Percentiles rank a stretch among this genome's conserved stretches.
phyloP scores from a whole-genome alignment of 2,888 invertebrate species.

The Sericinus montela region DNA sequence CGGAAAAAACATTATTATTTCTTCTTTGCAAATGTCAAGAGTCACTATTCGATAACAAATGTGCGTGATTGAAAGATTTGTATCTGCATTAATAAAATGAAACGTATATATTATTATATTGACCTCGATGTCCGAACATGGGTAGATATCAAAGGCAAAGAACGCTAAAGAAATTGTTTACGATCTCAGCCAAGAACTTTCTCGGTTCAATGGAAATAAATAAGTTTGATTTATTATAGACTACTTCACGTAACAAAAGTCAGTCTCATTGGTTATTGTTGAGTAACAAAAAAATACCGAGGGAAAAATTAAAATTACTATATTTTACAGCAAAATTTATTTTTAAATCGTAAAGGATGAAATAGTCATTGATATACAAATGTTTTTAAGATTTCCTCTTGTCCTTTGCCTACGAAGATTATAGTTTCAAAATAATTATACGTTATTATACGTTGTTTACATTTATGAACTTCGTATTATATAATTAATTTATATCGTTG shows the following conservation, averaged over 20 bases:
- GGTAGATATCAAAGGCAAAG: not conserved
- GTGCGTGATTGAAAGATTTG: not conserved
- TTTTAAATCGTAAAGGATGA: no score
- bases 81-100: not conserved
- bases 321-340: no score
- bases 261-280: not conserved
- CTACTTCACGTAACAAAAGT: constrained; percentile 3
- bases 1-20: no score
- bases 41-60: not conserved
- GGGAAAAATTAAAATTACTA: not conserved
- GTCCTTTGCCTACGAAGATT: no score
- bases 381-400: no score
- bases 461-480: no score
- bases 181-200: constrained; percentile 5
- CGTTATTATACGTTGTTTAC: no score
- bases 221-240: constrained; percentile 13
- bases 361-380: no score
- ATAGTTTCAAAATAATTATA: no score
- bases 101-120: not conserved
- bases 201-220: constrained; percentile 13
- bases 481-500: no score
- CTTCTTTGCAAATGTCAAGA: no score
- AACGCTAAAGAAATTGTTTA: constrained; percentile 12
- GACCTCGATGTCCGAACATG: not conserved
- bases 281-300: not conserved